Base-by-base conservation (phyloP, 1,140 invertebrate genomes). In the Neodiprion virginianus region DNA sequence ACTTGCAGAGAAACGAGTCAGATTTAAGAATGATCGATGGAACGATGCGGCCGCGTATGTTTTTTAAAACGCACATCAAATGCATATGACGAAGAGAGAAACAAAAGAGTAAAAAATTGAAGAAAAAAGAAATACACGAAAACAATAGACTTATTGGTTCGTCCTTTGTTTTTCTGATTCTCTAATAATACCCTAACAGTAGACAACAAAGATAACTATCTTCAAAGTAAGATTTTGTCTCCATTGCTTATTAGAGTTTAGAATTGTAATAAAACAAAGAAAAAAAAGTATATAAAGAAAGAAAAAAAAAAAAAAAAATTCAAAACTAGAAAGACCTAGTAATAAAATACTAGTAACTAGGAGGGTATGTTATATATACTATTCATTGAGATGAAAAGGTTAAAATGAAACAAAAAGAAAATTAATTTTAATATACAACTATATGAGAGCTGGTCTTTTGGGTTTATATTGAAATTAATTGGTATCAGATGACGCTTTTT, bases 351-450 rank as follows among this genome's bases (percentile, higher is more conserved):
- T 53, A 68, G 67, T 14, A 48, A 17, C 11, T 61, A 74, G 40
- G n/a, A 74, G 65, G 21, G 40, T 71, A 71, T 23, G 48, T 71
- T 50, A 23, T 11, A 3, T 61, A 61, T 61, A 61, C 53, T 61
- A 61, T 17, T 61, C 53, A 8, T 61, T 61, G 53, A 61, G 28
- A 61, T 61, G 53, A 61, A 61, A 40, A 5, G 28, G 28, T 40
- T 40, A 2, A 40, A 40, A 40, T 40, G 28, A 40, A 61, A 61
- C 4, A 61, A 61, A 61, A 50, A 71, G 48, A 17, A 61, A 80
- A 81, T 85, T 82, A 81, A 85, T 85, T 85, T 83, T 83, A 83
- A 83, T 82, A 83, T 80, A 80, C 72, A 80, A 80, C 80, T 79
- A 50, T 70, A 72, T 77, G 75, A 82, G 79, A 85, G 84, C 84